Percentiles rank a stretch among this genome's conserved stretches.
phyloP scores from a whole-genome alignment of 1,140 invertebrate species.

The Wasmannia auropunctata region DNA sequence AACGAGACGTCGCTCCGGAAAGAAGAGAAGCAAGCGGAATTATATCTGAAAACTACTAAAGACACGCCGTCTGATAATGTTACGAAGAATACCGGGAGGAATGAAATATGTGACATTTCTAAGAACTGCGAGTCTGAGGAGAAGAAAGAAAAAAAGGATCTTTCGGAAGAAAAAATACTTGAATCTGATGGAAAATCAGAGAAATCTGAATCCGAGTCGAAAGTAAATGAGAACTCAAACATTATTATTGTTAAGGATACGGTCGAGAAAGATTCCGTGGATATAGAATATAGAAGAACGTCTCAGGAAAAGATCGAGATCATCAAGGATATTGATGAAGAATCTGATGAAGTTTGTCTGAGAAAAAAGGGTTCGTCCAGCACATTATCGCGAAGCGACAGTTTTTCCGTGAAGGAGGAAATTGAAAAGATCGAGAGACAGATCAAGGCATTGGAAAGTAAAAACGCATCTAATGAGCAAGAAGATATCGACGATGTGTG shows the following conservation, averaged over 20 bases:
- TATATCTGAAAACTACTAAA: neutral
- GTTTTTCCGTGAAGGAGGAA: constrained; percentile 81
- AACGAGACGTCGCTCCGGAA: neutral
- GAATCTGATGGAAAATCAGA: neutral
- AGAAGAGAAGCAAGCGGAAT: constrained; percentile 13
- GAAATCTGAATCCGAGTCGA: neutral
- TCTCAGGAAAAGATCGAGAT: constrained; percentile 68
- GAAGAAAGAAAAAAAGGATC: neutral
- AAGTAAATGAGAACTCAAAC: neutral
- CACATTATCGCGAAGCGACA: constrained; percentile 72
- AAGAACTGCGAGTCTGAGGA: neutral
- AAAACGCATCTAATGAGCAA: constrained; percentile 53
- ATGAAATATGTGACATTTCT: neutral
- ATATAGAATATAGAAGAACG: constrained; percentile 63
- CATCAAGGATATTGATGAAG: constrained; percentile 59
- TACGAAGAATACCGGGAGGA: neutral
- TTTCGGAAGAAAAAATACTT: neutral
- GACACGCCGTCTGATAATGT: neutral
- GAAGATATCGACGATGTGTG: constrained; percentile 6
- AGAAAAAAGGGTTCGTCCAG: constrained; percentile 53
- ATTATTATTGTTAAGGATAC: neutral
- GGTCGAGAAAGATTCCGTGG: constrained; percentile 33
- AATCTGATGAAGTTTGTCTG: constrained; percentile 59
- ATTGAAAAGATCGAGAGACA: constrained; percentile 83
- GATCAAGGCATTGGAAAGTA: constrained; percentile 78